These are phyloP conservation scores for Nomada goodeniana DNA, from an alignment of 2,888 invertebrate species.

Conservation along the genomic window DNA sequence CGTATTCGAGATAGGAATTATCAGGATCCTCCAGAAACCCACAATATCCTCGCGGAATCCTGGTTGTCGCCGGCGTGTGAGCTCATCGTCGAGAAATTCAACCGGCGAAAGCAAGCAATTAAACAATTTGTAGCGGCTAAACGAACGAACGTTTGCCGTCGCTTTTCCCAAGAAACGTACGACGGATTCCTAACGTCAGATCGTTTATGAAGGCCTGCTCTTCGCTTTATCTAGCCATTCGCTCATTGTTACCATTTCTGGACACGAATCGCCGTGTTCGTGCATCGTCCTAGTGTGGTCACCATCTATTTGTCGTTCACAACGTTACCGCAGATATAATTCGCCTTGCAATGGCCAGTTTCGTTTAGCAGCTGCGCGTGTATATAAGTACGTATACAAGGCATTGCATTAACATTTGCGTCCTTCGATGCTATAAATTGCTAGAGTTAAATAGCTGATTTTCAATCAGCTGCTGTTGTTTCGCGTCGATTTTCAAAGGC, in stretches of 20 bases:
- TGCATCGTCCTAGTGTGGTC: slow-evolving; percentile 8
- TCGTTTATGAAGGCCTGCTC: slow-evolving; percentile 47
- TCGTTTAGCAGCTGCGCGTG: slow-evolving; percentile 7
- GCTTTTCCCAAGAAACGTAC: slow-evolving; percentile 66
- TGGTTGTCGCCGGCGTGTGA: slow-evolving; percentile 54
- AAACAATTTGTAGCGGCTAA: slow-evolving; percentile 75
- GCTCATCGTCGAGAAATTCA: slow-evolving; percentile 74
- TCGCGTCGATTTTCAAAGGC: slow-evolving; percentile 1
- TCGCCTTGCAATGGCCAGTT: slow-evolving; percentile 15
- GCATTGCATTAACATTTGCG: slow-evolving; percentile 10
- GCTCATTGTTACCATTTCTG: slow-evolving; percentile 60
- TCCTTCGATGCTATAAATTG: slow-evolving; percentile 21
- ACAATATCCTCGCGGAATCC: slow-evolving; percentile 48
- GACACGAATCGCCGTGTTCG: slow-evolving; percentile 37
- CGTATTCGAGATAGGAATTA: slow-evolving; percentile 20
- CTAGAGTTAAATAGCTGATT: neutral
- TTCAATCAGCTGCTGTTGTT: slow-evolving; percentile 6
- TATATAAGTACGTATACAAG: neutral
- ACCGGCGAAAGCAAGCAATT: slow-evolving; percentile 70
- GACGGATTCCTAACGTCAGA: slow-evolving; percentile 60
- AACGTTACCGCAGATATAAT: slow-evolving; percentile 38
- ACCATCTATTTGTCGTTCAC: slow-evolving; percentile 32
- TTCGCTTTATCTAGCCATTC: slow-evolving; percentile 17
- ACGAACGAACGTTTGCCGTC: slow-evolving; percentile 65
- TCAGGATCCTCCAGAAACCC: slow-evolving; percentile 38